Evolutionary conservation across 2,797 vertebrate species (phyloP), one percentile per base, ranked within the genome.

Genomic region (Pygocentrus nattereri): DNA sequence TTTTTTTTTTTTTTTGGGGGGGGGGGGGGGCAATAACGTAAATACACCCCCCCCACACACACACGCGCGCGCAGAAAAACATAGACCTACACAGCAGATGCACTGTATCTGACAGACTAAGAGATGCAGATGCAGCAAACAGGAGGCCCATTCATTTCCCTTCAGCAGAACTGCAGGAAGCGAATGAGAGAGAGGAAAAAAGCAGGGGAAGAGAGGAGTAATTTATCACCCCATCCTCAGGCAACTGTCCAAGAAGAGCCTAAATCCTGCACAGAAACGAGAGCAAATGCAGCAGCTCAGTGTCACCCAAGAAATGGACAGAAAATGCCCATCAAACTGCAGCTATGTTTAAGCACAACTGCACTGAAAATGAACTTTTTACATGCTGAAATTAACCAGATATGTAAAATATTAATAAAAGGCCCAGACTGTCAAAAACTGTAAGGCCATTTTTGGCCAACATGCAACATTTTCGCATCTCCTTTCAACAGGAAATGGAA

Each of bases 81-180:
- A 71, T 74, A 85, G 81, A 80, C 58, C 77, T 52, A 81, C 80
- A 69, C 61, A 70, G 71, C 79, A 81, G 75, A 81, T 78, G 76
- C 79, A 52, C 52, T 58, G 83, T 86, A 84, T 89, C 86, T 91
- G 88, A 93, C 4, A 23, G 85, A 89, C 89, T 91, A 87, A 59
- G 80, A 93, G 86, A 90, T 88, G 79, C 52, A 79, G 87, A 91
- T 90, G 87, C 83, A 90, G 89, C 87, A 93, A 92, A 92, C 85
- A 93, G 78, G 85, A 87, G 81, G 86, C 84, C 85, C 85, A 91
- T 89, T 93, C 88, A 85, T 91, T 94, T 93, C 90, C 85, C 84
- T 52, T 87, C 81, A 87, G 88, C 88, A 84, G 82, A 85, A 85
- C 88, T 82, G 86, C 85, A 84, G 87, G 62, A 86, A 76, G 44